Conservation (phyloP, 2,797 vertebrate species). For the Bovichtus variegatus region DNA sequence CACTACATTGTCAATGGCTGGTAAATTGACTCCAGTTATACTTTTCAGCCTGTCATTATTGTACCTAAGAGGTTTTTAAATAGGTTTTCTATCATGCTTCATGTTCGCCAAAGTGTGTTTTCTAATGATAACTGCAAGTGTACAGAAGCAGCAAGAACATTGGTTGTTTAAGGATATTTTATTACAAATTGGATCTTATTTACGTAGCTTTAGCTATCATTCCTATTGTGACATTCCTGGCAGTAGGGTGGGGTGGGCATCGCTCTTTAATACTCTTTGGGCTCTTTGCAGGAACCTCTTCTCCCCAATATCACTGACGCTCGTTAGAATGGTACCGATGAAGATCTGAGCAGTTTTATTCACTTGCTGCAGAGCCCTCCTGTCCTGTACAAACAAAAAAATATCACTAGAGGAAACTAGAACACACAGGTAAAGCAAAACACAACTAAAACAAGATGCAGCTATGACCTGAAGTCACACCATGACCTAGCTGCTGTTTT, state of each 20-base stretch:
- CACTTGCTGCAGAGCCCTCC: too few relatives aligned
- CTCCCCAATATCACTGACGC: too few relatives aligned
- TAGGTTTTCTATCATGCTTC: slow-evolving; percentile 44
- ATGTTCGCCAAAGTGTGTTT: slow-evolving; percentile 41
- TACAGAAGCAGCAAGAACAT: neutral
- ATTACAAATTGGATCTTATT: neutral
- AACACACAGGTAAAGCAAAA: neutral
- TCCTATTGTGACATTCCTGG: too few relatives aligned
- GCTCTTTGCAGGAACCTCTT: too few relatives aligned
- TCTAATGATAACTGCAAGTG: slow-evolving; percentile 18
- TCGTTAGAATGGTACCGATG: too few relatives aligned
- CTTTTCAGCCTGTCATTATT: slow-evolving; percentile 78
- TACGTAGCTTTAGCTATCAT: neutral
- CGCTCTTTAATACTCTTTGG: too few relatives aligned
- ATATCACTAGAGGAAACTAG: neutral
- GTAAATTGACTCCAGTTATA: slow-evolving; percentile 61
- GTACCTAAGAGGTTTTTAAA: slow-evolving; percentile 61
- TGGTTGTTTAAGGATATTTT: neutral
- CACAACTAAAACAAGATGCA: neutral
- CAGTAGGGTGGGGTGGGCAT: too few relatives aligned
- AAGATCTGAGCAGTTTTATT: too few relatives aligned
- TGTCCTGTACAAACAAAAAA: too few relatives aligned
- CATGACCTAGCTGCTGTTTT: neutral
- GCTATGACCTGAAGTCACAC: neutral
- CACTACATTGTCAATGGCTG: slow-evolving; percentile 72